Evolutionary conservation across 2,888 invertebrate species (phyloP), one percentile per base, ranked within the genome.

Genomic region (Leucozona laternaria): DNA sequence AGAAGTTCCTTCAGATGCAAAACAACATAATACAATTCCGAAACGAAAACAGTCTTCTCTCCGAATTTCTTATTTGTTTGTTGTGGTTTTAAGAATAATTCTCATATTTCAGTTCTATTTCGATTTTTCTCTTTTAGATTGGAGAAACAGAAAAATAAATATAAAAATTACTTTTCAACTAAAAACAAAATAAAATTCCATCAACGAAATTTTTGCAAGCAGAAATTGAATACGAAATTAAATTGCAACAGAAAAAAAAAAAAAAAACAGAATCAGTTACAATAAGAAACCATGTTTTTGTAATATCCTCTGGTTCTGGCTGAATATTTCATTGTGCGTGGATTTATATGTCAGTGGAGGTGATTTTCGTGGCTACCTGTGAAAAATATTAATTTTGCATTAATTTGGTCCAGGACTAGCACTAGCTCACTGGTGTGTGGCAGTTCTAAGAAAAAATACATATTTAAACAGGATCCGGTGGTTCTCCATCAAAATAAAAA

Each of bases 91-190:
- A 3, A 13, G 20, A 53, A 53, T 40, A 37, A 25, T 45, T n/a
- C 28, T 20, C n/a, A 13, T 28, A 50, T 72, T 55, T 80, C 43
- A 60, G 62, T 48, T 58, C 13, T 79, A 72, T 80, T 77, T 72
- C 7, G 62, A 81, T 81, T 73, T 80, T 81, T 85, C 72, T 73
- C 50, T 85, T 85, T 68, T 85, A 85, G 85, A 76, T 85, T 60
- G 31, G 28, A 25, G 22, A 72, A 45, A 45, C n/a, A 31, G 11
- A 58, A 28, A 62, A 62, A 45, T 55, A 75, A 53, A 34, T 55
- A 45, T n/a, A 10, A 20, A 11, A 22, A n/a, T n/a, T n/a, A n/a
- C n/a, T n/a, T n/a, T n/a, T n/a, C n/a, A n/a, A n/a, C n/a, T n/a
- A n/a, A 50, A 77, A 50, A n/a, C 5, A 13, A 22, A 50, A 77